These are phyloP conservation scores for Thunnus maccoyii DNA, from an alignment of 2,113 vertebrate species.

Conservation along the genomic window DNA sequence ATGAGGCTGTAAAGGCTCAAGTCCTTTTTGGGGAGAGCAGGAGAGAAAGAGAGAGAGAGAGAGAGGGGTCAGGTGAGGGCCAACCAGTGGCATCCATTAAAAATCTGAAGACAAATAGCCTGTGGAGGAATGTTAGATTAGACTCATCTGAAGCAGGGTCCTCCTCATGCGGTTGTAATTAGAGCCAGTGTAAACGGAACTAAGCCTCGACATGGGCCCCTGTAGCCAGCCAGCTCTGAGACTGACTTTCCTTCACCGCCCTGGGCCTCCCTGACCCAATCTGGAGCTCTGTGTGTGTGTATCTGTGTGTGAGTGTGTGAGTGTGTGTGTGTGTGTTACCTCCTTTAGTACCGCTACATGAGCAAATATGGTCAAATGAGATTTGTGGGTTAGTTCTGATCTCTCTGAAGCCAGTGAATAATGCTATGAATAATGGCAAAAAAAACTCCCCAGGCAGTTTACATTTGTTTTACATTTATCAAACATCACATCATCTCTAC, in stretches of 20 bases:
- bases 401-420: slow-evolving; percentile 14
- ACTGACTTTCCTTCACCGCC: slow-evolving; percentile 65
- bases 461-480: not conserved
- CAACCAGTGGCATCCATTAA: slow-evolving; percentile 74
- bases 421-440: slow-evolving; percentile 11
- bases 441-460: not conserved
- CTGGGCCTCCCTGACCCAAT: slow-evolving; percentile 55
- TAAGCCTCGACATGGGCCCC: slow-evolving; percentile 81
- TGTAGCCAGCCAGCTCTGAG: slow-evolving; percentile 64
- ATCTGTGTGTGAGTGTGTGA: slow-evolving; percentile 21
- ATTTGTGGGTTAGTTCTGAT: slow-evolving; percentile 11
- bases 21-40: slow-evolving; percentile 2
- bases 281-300: not conserved
- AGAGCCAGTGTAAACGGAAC: slow-evolving; percentile 82
- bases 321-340: slow-evolving; percentile 28
- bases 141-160: slow-evolving; percentile 73
- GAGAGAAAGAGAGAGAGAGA: slow-evolving; percentile 21
- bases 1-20: not conserved
- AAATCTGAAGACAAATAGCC: slow-evolving; percentile 75
- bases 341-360: slow-evolving; percentile 23
- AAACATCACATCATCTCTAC: slow-evolving; percentile 12
- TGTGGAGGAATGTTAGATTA: slow-evolving; percentile 75
- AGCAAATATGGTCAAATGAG: slow-evolving; percentile 51
- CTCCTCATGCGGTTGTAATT: slow-evolving; percentile 84
- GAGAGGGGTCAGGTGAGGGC: slow-evolving; percentile 52